Evolutionary conservation across 2,113 vertebrate species (phyloP).

Genomic region (Carollia perspicillata): DNA sequence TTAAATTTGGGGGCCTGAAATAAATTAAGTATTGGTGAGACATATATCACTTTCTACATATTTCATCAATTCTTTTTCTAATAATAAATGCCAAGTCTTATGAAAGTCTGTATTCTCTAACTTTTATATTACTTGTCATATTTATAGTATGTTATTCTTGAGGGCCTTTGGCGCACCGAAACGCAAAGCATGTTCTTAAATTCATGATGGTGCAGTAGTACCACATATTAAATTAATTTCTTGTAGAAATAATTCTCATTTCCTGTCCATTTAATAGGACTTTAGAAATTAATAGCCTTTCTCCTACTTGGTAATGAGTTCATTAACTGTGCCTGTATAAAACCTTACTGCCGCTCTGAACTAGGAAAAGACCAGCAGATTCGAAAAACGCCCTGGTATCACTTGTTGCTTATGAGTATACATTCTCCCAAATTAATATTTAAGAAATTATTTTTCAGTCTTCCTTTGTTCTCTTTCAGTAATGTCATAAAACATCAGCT

Average conservation of each 20-base stretch:
- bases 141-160: background rate
- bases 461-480: background rate
- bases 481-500: background rate
- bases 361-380: background rate
- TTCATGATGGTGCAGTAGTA: background rate
- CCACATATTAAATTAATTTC: background rate
- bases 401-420: background rate
- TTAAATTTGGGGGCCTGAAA: constrained; percentile 5
- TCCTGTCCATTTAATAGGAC: constrained; percentile 6
- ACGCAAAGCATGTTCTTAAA: constrained; percentile 5
- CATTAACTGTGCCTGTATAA: background rate
- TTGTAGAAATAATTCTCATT: constrained; percentile 13
- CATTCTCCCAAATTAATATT: background rate
- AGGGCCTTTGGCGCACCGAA: background rate
- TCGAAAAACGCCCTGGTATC: background rate
- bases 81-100: background rate
- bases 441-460: constrained; percentile 27
- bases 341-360: background rate
- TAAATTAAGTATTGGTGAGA: background rate
- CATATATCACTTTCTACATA: background rate
- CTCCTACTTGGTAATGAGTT: background rate
- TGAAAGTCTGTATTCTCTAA: background rate
- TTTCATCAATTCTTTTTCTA: background rate
- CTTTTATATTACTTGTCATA: background rate
- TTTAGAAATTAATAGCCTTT: background rate